A percentile compares a stretch with the other conserved stretches of the same genome.
Conservation (phyloP, 2,113 vertebrate species). For the Tupaia chinensis region DNA sequence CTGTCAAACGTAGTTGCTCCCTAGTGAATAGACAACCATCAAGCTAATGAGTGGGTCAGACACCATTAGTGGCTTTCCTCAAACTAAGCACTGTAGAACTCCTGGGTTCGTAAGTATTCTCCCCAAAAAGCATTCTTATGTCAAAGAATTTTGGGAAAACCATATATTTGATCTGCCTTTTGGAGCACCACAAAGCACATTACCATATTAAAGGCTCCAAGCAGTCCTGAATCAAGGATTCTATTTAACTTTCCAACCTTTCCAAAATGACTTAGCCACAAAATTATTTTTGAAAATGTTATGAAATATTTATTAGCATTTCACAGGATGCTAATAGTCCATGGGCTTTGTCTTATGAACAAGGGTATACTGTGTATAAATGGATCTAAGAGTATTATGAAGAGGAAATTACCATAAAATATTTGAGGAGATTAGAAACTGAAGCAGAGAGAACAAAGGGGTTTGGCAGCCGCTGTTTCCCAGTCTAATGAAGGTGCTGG, state of each 20-base stretch:
- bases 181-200: background rate
- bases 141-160: slow-evolving; percentile 19
- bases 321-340: background rate
- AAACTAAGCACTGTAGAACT: background rate
- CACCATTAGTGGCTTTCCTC: background rate
- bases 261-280: background rate
- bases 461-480: background rate
- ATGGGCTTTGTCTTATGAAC: background rate
- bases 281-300: background rate
- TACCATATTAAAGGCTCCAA: background rate
- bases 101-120: background rate
- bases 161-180: background rate
- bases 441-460: background rate
- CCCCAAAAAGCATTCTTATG: background rate
- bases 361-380: background rate
- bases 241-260: background rate
- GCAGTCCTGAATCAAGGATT: background rate
- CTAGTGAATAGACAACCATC: background rate
- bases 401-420: background rate
- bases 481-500: background rate
- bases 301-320: background rate
- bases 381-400: background rate
- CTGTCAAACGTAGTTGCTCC: background rate
- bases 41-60: background rate
- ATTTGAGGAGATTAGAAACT: background rate